Base-by-base conservation (phyloP, 1,140 invertebrate species). In the Apocrypta bakeri region DNA sequence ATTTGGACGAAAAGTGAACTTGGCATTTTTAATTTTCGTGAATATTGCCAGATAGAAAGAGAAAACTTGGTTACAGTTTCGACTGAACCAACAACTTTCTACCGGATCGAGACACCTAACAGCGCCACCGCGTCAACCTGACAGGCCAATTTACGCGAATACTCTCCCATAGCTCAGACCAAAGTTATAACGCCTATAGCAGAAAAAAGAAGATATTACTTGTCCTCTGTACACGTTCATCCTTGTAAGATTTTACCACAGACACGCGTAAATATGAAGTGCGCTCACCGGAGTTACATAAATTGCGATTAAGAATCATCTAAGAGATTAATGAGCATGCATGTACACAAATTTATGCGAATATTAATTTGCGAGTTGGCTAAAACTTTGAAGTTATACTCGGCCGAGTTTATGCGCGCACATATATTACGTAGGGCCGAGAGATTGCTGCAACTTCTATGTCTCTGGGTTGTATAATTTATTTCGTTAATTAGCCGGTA, bases 71-170 rank as follows among this genome's bases (percentile, higher is more conserved):
- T 12, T 29, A 21, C 2, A 74, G 27, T 48, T 21, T 29, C 72
- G 24, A 9, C 72, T 1, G 9, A n/a, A 12, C 12, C 42, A 11
- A 17, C 14, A 56, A 56, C 17, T 56, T 56, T 14, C 27, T 74
- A 24, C 12, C 9, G 11, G 0, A 11, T 9, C 11, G 71, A 73
- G 40, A 74, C 48, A 29, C 42, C 27, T 12, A 56, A 74, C 48
- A n/a, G 7, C 48, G 17, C 2, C 24, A 8, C 11, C 73, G 24
- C 42, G 73, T 61, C 73, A 29, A 21, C 17, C 73, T n/a, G 73
- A 75, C 73, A 75, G 42, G 40, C 14, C 48, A 27, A 75, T 75
- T 17, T 61, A 14, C 73, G n/a, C 6, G 48, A 61, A 75, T 61
- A n/a, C n/a, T 61, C 61, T 61, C 56, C 56, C 56, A 31, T 64